Percentiles rank a stretch among this genome's conserved stretches.
Evolutionary conservation across 2,888 invertebrate genomes (phyloP).

Genomic region (Orchesellides sinensis): DNA sequence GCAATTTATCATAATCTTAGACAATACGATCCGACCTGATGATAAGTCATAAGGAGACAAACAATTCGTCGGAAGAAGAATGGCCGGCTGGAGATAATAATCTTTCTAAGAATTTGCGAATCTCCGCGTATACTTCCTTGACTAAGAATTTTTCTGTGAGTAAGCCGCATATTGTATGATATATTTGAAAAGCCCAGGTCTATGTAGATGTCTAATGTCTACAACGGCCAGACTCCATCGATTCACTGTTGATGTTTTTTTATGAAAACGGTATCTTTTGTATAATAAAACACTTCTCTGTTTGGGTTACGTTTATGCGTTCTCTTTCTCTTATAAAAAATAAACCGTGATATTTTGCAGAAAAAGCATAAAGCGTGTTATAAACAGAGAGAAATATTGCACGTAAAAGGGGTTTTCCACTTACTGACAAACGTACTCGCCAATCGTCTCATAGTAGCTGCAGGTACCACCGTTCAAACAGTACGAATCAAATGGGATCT

Average conservation of each 20-base stretch:
- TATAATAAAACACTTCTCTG: not conserved
- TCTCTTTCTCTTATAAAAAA: too few relatives aligned
- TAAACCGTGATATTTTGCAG: not conserved
- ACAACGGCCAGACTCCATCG: too few relatives aligned
- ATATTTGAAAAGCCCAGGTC: too few relatives aligned
- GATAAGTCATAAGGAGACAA: constrained; percentile 2
- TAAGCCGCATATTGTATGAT: not conserved
- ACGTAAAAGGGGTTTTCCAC: constrained; percentile 76
- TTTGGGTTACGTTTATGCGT: too few relatives aligned
- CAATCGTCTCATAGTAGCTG: constrained; percentile 86
- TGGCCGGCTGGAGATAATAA: constrained; percentile 27
- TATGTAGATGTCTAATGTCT: too few relatives aligned
- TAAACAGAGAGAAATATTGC: not conserved
- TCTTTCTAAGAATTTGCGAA: constrained; percentile 19
- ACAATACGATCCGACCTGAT: constrained; percentile 26
- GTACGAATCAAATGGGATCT: constrained; percentile 83
- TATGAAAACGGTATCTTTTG: constrained; percentile 26
- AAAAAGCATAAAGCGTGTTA: not conserved
- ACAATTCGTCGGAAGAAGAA: constrained; percentile 19
- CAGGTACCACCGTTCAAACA: constrained; percentile 94
- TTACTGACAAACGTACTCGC: constrained; percentile 92
- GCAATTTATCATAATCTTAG: constrained; percentile 12
- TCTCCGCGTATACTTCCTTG: constrained; percentile 1
- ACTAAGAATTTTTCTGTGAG: constrained; percentile 15
- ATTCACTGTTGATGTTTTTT: constrained; percentile 10